These are phyloP conservation scores for Pangasius djambal DNA, from an alignment of 2,797 vertebrate species.

Conservation along the genomic window DNA sequence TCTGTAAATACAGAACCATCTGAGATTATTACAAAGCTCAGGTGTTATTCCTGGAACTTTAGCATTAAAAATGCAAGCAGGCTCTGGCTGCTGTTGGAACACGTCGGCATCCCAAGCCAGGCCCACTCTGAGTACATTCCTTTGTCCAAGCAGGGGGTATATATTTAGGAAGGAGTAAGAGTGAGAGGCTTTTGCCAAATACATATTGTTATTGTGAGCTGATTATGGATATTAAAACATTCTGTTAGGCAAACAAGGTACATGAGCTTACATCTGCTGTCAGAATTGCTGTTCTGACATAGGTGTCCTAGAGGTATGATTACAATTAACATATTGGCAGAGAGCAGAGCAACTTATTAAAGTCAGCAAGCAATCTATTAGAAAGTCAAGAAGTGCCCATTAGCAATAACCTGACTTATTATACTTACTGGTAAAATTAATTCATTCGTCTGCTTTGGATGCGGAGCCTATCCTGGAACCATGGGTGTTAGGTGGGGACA, in stretches of 20 bases:
- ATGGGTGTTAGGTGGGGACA: neutral
- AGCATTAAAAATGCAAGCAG: conserved; percentile 45
- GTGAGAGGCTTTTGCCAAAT: neutral
- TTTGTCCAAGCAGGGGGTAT: conserved; percentile 54
- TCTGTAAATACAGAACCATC: conserved; percentile 20
- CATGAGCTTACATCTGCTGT: conserved; percentile 16
- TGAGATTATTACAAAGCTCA: conserved; percentile 33
- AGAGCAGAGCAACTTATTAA: neutral
- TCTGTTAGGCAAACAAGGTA: neutral
- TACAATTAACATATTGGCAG: neutral
- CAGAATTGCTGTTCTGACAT: neutral
- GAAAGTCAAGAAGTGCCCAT: neutral
- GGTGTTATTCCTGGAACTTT: conserved; percentile 44
- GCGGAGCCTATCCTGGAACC: neutral
- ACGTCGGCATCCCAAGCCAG: conserved; percentile 60
- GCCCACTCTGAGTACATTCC: conserved; percentile 68
- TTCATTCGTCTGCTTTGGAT: neutral
- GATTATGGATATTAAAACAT: conserved; percentile 40
- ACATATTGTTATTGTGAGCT: neutral
- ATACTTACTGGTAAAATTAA: neutral
- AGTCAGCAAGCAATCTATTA: neutral
- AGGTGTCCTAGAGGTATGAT: neutral
- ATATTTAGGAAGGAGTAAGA: conserved; percentile 31
- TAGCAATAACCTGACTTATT: neutral
- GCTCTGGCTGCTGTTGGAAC: conserved; percentile 69